A percentile compares a stretch with the other conserved stretches of the same genome.
Evolutionary conservation across 2,113 vertebrate species (phyloP).

Genomic region (Triplophysa siluroides): DNA sequence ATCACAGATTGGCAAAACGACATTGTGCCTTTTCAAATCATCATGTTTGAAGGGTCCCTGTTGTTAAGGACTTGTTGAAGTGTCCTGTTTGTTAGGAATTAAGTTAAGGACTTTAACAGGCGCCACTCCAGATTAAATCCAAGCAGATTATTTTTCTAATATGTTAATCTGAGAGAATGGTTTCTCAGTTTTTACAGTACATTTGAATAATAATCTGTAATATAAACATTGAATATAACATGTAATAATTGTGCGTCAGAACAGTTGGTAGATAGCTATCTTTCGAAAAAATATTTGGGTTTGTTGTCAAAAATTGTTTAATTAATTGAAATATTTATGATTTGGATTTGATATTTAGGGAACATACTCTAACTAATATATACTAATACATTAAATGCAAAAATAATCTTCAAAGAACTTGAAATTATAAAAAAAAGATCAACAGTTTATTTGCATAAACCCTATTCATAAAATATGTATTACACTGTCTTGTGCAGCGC

Average conservation of each 20-base stretch:
- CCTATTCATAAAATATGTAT: no score
- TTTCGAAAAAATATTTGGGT: no score
- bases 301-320: no score
- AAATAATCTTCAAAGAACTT: not conserved
- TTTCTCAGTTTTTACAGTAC: not conserved
- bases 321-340: no score
- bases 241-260: no score
- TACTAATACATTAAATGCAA: no score
- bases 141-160: not conserved
- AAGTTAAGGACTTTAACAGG: not conserved
- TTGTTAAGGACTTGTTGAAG: not conserved
- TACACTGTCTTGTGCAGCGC: not conserved
- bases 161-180: not conserved
- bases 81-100: no score
- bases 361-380: no score
- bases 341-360: no score
- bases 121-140: not conserved
- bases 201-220: not conserved
- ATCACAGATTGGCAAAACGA: conserved; percentile 32
- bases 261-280: no score
- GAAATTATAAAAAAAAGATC: not conserved
- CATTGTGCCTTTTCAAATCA: conserved; percentile 47
- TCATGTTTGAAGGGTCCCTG: not conserved
- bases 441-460: not conserved
- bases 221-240: no score